These are phyloP conservation scores for Venusia cambrica DNA, from an alignment of 2,888 invertebrate genomes.

Conservation along the genomic window DNA sequence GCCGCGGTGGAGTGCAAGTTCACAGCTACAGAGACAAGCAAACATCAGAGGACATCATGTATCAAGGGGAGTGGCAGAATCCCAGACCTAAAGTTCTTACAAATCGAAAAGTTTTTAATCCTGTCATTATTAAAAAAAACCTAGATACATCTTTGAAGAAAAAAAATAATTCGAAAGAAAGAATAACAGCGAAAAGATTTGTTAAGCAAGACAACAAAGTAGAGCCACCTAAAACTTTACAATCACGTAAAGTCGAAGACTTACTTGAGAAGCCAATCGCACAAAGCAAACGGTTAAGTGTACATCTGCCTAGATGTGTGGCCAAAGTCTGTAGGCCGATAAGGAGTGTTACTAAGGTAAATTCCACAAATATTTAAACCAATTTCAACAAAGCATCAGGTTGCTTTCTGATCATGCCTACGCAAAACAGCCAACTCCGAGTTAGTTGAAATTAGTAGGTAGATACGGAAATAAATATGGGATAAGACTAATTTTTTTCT, in stretches of 20 bases:
- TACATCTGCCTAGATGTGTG: slow-evolving; percentile 2
- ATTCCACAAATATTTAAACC: too few relatives aligned
- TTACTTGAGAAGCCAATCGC: slow-evolving; percentile 3
- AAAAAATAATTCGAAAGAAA: slow-evolving; percentile 31
- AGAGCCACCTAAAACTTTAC: slow-evolving; percentile 1
- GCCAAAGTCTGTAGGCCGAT: slow-evolving; percentile 17
- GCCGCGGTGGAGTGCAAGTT: slow-evolving; percentile 60
- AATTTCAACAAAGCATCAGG: too few relatives aligned
- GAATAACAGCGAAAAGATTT: slow-evolving; percentile 4
- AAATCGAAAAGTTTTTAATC: slow-evolving; percentile 36
- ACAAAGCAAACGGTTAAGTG: slow-evolving; percentile 1
- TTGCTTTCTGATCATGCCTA: too few relatives aligned
- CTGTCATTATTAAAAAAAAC: slow-evolving; percentile 29
- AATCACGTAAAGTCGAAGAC: not conserved
- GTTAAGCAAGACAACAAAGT: slow-evolving; percentile 6
- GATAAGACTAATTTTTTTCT: too few relatives aligned
- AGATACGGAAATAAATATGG: too few relatives aligned
- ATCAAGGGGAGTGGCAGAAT: slow-evolving; percentile 65
- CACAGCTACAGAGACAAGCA: slow-evolving; percentile 62
- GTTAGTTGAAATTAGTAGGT: too few relatives aligned
- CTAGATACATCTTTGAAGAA: slow-evolving; percentile 30
- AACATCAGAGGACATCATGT: slow-evolving; percentile 62
- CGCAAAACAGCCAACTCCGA: too few relatives aligned
- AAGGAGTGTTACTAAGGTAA: slow-evolving; percentile 39
- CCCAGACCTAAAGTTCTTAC: slow-evolving; percentile 35